Conservation (phyloP, 2,888 invertebrate genomes). For the Hyles lineata region DNA sequence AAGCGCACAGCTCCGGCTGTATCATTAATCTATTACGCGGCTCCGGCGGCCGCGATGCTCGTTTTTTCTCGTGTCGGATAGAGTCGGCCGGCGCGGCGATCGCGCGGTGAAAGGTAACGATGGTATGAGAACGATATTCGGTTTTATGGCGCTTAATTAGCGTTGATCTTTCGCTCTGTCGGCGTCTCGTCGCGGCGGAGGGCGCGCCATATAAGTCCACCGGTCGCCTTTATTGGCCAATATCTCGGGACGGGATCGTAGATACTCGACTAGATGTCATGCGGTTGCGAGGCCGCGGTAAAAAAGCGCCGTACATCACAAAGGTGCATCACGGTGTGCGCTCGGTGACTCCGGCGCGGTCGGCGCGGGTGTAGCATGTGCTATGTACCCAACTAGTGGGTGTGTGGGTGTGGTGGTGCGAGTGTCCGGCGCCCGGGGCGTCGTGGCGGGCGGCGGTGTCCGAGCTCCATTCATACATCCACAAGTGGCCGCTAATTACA, state of each 20-base stretch:
- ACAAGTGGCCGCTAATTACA: constrained; percentile 77
- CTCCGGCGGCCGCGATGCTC: constrained; percentile 68
- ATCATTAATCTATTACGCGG: constrained; percentile 83
- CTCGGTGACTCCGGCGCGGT: constrained; percentile 14
- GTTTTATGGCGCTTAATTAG: constrained; percentile 82
- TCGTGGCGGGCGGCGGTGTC: constrained; percentile 56
- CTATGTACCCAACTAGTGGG: not conserved
- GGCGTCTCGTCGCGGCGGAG: constrained; percentile 58
- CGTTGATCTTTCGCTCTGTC: constrained; percentile 74
- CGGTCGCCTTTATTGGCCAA: constrained; percentile 67
- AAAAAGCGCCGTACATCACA: constrained; percentile 44
- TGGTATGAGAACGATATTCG: constrained; percentile 67
- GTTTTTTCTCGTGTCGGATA: constrained; percentile 66
- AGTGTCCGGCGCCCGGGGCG: constrained; percentile 51
- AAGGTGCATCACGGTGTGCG: constrained; percentile 33
- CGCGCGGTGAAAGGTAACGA: constrained; percentile 73
- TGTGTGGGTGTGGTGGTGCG: constrained; percentile 8
- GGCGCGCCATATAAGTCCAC: constrained; percentile 64
- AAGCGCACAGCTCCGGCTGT: constrained; percentile 75
- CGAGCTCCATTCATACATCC: constrained; percentile 74
- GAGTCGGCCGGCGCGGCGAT: constrained; percentile 61
- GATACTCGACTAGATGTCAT: constrained; percentile 70
- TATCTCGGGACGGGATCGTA: constrained; percentile 64
- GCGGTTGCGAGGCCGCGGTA: constrained; percentile 50
- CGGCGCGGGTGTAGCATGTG: constrained; percentile 26